Base-by-base conservation (phyloP, 1,140 invertebrate genomes). In the Aphelenchoides avenae region DNA sequence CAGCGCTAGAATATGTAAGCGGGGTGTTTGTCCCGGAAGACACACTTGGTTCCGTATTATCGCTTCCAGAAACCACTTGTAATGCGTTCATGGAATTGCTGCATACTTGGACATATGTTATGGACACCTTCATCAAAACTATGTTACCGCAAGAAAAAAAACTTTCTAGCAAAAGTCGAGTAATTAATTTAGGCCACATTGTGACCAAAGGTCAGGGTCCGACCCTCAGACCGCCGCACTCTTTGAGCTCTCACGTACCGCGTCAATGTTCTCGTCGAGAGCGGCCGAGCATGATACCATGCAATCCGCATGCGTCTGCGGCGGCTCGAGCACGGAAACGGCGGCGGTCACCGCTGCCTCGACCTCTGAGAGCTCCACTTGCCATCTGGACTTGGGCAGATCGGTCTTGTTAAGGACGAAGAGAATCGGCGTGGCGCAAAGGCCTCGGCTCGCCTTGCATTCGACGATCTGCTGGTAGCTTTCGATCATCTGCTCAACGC, bases 371-470 rank as follows among this genome's bases (percentile, higher is more conserved):
- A 71, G 53, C 57, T 78, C 41, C n/a, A 79, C 65, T 2, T 61
- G 61, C 30, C 75, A 47, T 22, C 67, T 54, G n/a, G 59, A 51
- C 26, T 75, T 70, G n/a, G 66, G 66, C 22, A 58, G 39, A 54
- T 79, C 78, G 48, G 54, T 71, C 56, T 79, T 79, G 66, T 79
- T 79, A 20, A 77, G 73, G 9, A 79, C 75, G 15, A 79, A 67
- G 1, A 79, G 70, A 39, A 78, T 70, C 5, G 77, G 77, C n/a
- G 73, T 58, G 18, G 43, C 5, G n/a, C 7, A 15, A 15, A n/a
- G 31, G n/a, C 24, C 36, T 66, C 66, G 15, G 15, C 20, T 22
- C n/a, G 15, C 31, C 46, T 67, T 70, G 56, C 63, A 63, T 30
- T 67, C 65, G 4, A 64, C 7, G n/a, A 68, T 65, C 44, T 65